phyloP scores from a whole-genome alignment of 2,797 vertebrate species.

The Eleutherodactylus coqui region DNA sequence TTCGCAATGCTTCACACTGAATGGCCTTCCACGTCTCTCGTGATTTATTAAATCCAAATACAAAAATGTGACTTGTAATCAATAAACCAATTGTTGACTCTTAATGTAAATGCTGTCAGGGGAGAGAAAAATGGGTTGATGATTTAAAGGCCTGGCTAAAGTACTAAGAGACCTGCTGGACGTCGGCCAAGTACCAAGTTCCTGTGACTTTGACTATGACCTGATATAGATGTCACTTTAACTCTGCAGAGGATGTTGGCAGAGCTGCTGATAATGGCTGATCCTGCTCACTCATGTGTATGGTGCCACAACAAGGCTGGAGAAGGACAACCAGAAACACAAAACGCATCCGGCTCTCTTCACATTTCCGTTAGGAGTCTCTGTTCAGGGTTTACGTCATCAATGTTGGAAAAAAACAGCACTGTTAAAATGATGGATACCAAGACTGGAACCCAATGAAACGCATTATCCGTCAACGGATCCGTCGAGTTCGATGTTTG shows the following conservation, averaged over 20 bases:
- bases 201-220: background rate
- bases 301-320: background rate
- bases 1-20: background rate
- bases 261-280: background rate
- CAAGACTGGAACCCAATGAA: too few species aligned
- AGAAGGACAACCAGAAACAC: too few species aligned
- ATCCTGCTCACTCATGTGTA: background rate
- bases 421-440: too few species aligned
- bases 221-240: background rate
- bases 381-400: too few species aligned
- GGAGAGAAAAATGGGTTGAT: background rate
- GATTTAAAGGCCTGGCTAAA: background rate
- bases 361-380: too few species aligned
- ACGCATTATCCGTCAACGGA: too few species aligned
- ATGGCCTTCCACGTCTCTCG: background rate
- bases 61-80: background rate
- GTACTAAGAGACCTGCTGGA: background rate
- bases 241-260: background rate
- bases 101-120: slow-evolving; percentile 9
- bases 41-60: background rate
- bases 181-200: background rate
- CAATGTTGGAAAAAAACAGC: too few species aligned
- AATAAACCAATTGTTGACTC: background rate
- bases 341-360: too few species aligned
- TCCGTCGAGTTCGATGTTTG: too few species aligned